Evolutionary conservation across 2,888 invertebrate genomes (phyloP).

Genomic region (Eretmocerus hayati): DNA sequence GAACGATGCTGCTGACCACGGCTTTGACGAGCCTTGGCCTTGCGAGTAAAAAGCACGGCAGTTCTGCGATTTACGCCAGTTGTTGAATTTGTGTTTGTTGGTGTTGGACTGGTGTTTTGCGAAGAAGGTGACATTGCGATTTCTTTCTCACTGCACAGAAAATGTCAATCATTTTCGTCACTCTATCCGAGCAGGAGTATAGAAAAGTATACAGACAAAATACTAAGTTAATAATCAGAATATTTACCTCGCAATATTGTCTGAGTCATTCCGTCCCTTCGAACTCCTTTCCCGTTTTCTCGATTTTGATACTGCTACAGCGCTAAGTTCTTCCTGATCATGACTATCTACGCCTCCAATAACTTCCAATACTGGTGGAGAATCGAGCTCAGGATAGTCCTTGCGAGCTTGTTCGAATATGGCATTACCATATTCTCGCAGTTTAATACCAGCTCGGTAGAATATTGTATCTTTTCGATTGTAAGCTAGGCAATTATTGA

Average conservation of each 20-base stretch:
- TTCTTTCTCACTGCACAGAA: too few species aligned
- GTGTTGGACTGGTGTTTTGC: constrained; percentile 2
- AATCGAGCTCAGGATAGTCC: constrained; percentile 50
- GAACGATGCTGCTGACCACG: constrained; percentile 38
- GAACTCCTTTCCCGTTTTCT: constrained; percentile 38
- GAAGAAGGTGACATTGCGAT: too few species aligned
- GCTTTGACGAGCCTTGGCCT: constrained; percentile 56
- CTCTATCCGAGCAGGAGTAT: not conserved
- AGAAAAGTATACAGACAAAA: too few species aligned
- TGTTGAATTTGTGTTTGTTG: constrained; percentile 17
- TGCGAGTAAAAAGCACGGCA: constrained; percentile 71
- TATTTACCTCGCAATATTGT: constrained; percentile 11
- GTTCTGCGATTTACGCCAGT: constrained; percentile 61
- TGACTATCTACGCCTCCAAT: not conserved
- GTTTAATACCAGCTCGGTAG: constrained; percentile 80
- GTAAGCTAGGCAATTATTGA: constrained; percentile 89
- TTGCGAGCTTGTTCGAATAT: constrained; percentile 74
- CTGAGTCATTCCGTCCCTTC: constrained; percentile 16
- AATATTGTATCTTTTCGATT: constrained; percentile 94
- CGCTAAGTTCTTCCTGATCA: not conserved
- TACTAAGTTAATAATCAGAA: too few species aligned
- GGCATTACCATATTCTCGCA: constrained; percentile 80
- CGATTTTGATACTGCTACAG: constrained; percentile 27
- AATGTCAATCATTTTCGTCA: constrained; percentile 12
- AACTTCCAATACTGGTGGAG: not conserved